Evolutionary conservation across 2,113 vertebrate species (phyloP).

Genomic region (Monarcha castaneiventris): DNA sequence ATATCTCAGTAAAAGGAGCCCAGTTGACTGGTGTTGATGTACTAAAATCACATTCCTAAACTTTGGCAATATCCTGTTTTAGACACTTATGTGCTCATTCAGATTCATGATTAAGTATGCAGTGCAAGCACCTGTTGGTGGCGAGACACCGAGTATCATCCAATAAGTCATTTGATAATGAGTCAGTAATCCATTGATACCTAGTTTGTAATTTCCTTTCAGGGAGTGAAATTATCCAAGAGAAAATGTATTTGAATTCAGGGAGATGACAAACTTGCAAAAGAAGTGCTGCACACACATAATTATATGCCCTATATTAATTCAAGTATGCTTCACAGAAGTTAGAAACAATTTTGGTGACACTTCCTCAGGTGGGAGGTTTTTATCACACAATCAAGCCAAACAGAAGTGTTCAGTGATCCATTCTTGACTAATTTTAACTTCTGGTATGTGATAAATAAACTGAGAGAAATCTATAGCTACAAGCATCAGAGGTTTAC

Average conservation of each 20-base stretch:
- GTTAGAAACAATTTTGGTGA: background rate
- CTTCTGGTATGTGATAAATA: background rate
- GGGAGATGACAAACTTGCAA: background rate
- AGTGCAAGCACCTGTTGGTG: background rate
- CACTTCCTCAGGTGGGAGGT: background rate
- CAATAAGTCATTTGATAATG: background rate
- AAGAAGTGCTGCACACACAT: background rate
- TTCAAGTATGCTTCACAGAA: background rate
- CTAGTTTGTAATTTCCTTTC: background rate
- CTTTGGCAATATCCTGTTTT: background rate
- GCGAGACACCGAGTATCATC: background rate
- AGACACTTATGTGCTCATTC: background rate
- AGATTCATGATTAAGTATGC: background rate
- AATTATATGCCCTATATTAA: background rate
- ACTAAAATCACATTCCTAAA: background rate
- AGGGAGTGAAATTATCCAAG: background rate
- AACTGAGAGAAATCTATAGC: background rate
- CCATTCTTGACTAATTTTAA: background rate
- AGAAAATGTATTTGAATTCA: background rate
- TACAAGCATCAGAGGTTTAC: background rate
- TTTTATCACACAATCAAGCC: background rate
- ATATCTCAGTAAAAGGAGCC: background rate
- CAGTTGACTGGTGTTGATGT: background rate
- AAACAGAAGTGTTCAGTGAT: background rate
- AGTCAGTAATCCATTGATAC: background rate